A percentile compares a stretch with the other conserved stretches of the same genome.
Conservation (phyloP, 1,140 invertebrate species). For the Pseudomyrmex cubaensis region DNA sequence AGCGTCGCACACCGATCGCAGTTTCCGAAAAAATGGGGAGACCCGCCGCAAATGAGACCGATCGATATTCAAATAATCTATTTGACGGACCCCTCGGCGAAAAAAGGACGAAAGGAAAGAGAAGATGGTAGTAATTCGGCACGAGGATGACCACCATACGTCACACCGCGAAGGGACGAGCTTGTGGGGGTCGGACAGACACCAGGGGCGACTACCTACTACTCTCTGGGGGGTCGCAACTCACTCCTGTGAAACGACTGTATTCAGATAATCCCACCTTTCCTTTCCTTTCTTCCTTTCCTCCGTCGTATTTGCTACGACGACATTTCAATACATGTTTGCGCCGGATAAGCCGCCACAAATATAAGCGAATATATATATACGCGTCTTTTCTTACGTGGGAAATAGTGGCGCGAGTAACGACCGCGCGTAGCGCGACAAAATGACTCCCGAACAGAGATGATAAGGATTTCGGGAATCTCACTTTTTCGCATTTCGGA, state of each 20-base stretch:
- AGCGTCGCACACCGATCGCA: slow-evolving; percentile 1
- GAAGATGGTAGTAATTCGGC: slow-evolving; percentile 75
- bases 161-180: slow-evolving; percentile 67
- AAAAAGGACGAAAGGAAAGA: slow-evolving; percentile 17
- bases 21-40: slow-evolving; percentile 48
- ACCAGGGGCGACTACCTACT: slow-evolving; percentile 76
- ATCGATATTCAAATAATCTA: slow-evolving; percentile 82
- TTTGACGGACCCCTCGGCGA: slow-evolving; percentile 53
- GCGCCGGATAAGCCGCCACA: slow-evolving; percentile 60
- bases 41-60: slow-evolving; percentile 24
- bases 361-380: slow-evolving; percentile 54
- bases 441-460: slow-evolving; percentile 26
- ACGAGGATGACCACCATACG: slow-evolving; percentile 81
- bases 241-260: slow-evolving; percentile 79
- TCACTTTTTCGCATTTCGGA: neutral
- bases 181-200: slow-evolving; percentile 60
- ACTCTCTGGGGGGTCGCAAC: slow-evolving; percentile 82
- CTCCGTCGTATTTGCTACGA: slow-evolving; percentile 63
- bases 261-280: slow-evolving; percentile 84
- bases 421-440: neutral
- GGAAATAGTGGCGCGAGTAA: slow-evolving; percentile 47
- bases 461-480: slow-evolving; percentile 26
- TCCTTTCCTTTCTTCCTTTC: slow-evolving; percentile 43
- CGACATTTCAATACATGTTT: slow-evolving; percentile 81
- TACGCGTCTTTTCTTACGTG: slow-evolving; percentile 37